phyloP scores from a whole-genome alignment of 2,113 vertebrate genomes.

The Nerophis ophidion region DNA sequence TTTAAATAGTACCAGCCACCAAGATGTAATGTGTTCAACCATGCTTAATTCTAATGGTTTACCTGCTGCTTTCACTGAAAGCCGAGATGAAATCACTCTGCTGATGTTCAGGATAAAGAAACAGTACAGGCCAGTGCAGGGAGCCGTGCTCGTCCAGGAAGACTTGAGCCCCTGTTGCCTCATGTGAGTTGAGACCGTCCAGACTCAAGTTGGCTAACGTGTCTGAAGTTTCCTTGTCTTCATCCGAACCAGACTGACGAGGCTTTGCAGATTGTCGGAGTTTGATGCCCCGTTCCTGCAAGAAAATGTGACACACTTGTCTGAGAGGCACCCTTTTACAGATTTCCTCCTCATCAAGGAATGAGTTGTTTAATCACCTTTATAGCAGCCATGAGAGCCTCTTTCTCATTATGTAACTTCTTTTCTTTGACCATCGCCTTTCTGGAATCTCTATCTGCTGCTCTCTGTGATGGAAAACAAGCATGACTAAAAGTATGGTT shows the following conservation, averaged over 20 bases:
- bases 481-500: too few relatives aligned
- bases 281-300: constrained; percentile 81
- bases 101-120: constrained; percentile 88
- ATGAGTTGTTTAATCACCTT: constrained; percentile 66
- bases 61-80: constrained; percentile 87
- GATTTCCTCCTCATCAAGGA: neutral
- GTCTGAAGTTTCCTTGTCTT: constrained; percentile 50
- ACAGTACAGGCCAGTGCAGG: constrained; percentile 89
- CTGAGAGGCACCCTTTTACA: neutral
- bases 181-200: constrained; percentile 71
- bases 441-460: constrained; percentile 80
- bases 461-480: constrained; percentile 64
- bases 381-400: constrained; percentile 76
- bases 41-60: neutral
- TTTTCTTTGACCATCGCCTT: constrained; percentile 79
- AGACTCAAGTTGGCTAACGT: constrained; percentile 65
- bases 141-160: constrained; percentile 76
- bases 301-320: neutral
- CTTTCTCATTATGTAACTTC: constrained; percentile 68
- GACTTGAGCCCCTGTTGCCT: constrained; percentile 71
- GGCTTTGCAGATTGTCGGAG: constrained; percentile 51
- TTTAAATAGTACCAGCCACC: too few relatives aligned
- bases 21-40: too few relatives aligned
- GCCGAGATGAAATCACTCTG: constrained; percentile 91
- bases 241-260: constrained; percentile 36